Percentiles rank a stretch among this genome's conserved stretches.
Evolutionary conservation across 2,888 invertebrate genomes (phyloP).

Genomic region (Carabus problematicus): DNA sequence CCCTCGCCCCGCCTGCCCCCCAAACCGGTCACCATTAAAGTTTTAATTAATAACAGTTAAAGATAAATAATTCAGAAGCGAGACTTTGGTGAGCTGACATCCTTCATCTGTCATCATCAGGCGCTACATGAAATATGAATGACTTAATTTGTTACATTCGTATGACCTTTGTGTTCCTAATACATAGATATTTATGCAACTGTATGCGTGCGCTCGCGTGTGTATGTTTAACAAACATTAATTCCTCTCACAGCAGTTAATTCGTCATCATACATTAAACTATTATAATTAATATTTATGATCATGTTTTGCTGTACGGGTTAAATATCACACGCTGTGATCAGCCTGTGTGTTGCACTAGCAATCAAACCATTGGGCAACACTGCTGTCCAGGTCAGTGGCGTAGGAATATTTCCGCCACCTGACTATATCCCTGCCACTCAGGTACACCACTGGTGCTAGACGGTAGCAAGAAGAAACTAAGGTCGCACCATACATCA

Average conservation of each 20-base stretch:
- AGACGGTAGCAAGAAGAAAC: no score
- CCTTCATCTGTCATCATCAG: constrained; percentile 39
- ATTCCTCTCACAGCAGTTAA: constrained; percentile 38
- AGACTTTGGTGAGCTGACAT: constrained; percentile 12
- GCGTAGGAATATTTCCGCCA: no score
- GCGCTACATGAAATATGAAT: constrained; percentile 39
- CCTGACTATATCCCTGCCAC: no score
- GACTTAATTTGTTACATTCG: constrained; percentile 41
- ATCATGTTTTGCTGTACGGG: constrained; percentile 5
- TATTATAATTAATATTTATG: constrained; percentile 43
- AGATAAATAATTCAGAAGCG: constrained; percentile 36
- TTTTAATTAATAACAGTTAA: constrained; percentile 40
- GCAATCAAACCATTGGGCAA: no score
- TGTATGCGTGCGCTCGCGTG: no score
- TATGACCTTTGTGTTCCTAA: constrained; percentile 34
- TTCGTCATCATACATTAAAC: constrained; percentile 41
- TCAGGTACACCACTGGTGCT: no score
- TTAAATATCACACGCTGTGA: no score
- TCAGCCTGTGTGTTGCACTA: not conserved
- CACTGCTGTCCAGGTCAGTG: no score
- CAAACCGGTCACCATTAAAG: constrained; percentile 12
- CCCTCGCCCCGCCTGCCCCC: not conserved
- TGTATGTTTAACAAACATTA: constrained; percentile 22
- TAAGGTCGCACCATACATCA: no score
- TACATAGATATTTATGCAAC: not conserved